These are phyloP conservation scores for Eupithecia abbreviata DNA, from an alignment of 2,888 invertebrate genomes.

Conservation along the genomic window DNA sequence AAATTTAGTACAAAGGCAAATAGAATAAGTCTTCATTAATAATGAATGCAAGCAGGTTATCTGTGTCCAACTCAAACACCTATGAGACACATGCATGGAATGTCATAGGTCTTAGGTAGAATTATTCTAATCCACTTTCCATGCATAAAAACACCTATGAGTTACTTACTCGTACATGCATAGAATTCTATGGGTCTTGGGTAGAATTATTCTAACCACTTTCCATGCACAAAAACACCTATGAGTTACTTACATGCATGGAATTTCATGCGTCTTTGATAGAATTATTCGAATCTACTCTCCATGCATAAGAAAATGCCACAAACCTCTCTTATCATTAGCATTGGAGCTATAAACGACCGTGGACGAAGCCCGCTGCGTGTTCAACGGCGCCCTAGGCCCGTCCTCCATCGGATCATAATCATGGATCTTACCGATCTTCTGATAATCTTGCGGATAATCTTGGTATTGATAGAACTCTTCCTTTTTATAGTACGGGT, in stretches of 20 bases:
- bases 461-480: conserved; percentile 62
- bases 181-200: too few species aligned
- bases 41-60: too few species aligned
- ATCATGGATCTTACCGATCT: conserved; percentile 90
- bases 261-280: background rate
- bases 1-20: background rate
- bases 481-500: conserved; percentile 43
- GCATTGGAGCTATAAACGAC: conserved; percentile 88
- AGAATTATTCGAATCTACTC: background rate
- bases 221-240: background rate
- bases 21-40: background rate
- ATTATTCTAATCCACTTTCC: too few species aligned
- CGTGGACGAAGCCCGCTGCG: conserved; percentile 90
- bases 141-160: background rate
- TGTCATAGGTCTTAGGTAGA: too few species aligned
- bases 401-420: conserved; percentile 91
- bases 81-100: too few species aligned
- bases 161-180: too few species aligned
- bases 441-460: conserved; percentile 60
- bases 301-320: conserved; percentile 9
- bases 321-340: conserved; percentile 71
- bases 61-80: too few species aligned
- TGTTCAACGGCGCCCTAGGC: conserved; percentile 87
- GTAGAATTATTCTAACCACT: too few species aligned
- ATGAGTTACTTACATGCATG: background rate